Base-by-base conservation (phyloP, 2,888 invertebrate species). In the Lepidocyrtoides sp. region DNA sequence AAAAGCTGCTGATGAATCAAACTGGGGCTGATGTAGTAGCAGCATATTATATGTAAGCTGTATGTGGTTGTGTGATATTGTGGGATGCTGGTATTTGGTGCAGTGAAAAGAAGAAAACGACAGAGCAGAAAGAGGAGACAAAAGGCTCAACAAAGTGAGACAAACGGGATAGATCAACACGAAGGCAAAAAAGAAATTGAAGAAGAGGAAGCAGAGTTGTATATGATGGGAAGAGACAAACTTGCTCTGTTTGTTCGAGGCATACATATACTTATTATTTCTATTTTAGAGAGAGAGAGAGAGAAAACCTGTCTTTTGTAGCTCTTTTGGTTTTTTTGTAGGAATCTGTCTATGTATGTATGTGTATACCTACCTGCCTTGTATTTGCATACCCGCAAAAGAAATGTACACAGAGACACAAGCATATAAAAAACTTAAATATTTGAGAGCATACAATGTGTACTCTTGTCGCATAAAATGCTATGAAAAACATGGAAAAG, bases 111-210 rank as follows among this genome's bases (percentile, higher is more conserved):
- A 12, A 51, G 23, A 77, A n/a, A 8, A 66, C 17, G 29, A 77
- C 23, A 26, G 20, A 36, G 44, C 48, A 48, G 69, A 51, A 26
- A 44, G 69, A 36, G 32, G 88, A 75, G 66, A 89, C 51, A 83
- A 89, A 89, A 89, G 89, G 60, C 63, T 89, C 44, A 83, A 84
- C 75, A 89, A 89, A 89, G 89, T 83, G 83, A 89, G 83, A 89
- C 75, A 82, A 89, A 83, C 72, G 89, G 77, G 83, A 75, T 89
- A 82, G 89, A 89, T 89, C 89, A 89, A 89, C 89, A 89, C 81
- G 69, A 88, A 89, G 75, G 84, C 57, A 89, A 77, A 79, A n/a
- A 84, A 84, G 44, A 72, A 54, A 54, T 54, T 69, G 72, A 54
- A 66, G 66, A 54, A 51, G 26, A 60, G 44, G 41, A 17, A 72